Evolutionary conservation across 2,888 invertebrate species (phyloP).

Genomic region (Oscheius sp.): DNA sequence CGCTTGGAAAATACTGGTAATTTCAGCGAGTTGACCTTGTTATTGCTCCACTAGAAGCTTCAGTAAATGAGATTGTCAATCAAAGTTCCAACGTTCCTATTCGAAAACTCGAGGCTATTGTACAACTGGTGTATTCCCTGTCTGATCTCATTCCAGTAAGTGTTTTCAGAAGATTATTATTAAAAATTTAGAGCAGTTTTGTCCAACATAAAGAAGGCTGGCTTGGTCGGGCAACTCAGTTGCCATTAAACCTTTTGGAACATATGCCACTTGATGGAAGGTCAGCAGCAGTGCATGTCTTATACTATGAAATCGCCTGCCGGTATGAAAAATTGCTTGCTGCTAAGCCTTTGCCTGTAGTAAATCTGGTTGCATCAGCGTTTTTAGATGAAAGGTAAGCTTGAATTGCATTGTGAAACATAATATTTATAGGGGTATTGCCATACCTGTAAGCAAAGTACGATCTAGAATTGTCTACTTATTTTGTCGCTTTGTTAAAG

Average conservation of each 20-base stretch:
- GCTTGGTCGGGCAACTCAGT: conserved; percentile 41
- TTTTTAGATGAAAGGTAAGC: conserved; percentile 44
- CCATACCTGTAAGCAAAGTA: conserved; percentile 68
- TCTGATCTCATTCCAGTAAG: conserved; percentile 54
- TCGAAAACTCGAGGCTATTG: conserved; percentile 42
- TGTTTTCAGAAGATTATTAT: not conserved
- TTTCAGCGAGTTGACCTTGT: conserved; percentile 46
- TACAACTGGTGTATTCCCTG: conserved; percentile 48
- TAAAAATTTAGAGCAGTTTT: conserved; percentile 42
- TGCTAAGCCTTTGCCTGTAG: conserved; percentile 32
- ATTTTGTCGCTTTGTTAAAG: conserved; percentile 75
- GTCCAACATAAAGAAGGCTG: conserved; percentile 43
- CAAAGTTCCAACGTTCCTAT: conserved; percentile 34
- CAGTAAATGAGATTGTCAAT: conserved; percentile 32
- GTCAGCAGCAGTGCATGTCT: conserved; percentile 40
- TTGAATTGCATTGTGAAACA: not conserved
- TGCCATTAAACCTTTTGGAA: conserved; percentile 41
- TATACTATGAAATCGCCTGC: conserved; percentile 48
- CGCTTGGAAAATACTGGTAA: not conserved
- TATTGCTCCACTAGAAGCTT: conserved; percentile 44
- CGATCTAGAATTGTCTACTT: conserved; percentile 75
- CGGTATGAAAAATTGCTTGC: conserved; percentile 47
- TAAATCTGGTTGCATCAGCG: conserved; percentile 44
- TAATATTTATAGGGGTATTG: conserved; percentile 40
- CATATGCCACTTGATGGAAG: conserved; percentile 44